Evolutionary conservation across 1,140 invertebrate species (phyloP).

Genomic region (Heliconius melpomene): DNA sequence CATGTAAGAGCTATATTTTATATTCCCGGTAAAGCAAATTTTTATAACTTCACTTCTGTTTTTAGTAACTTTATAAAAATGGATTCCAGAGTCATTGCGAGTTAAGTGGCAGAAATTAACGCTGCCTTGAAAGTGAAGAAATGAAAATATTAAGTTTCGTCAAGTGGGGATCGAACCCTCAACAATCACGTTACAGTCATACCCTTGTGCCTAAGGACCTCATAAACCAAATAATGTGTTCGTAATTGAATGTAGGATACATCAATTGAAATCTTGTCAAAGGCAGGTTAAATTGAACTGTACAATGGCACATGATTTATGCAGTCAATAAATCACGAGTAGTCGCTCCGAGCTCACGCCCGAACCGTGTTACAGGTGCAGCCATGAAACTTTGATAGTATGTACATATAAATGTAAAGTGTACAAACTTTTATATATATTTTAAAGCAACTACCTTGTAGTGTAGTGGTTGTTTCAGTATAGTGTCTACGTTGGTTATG

Average conservation of each 20-base stretch:
- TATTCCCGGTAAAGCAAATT: too few species aligned
- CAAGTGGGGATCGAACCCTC: too few species aligned
- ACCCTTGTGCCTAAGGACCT: too few species aligned
- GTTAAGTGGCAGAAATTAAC: too few species aligned
- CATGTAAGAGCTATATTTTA: too few species aligned
- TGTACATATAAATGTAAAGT: not conserved
- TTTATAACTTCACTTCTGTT: too few species aligned
- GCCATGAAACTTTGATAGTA: constrained; percentile 13
- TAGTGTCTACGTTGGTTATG: not conserved
- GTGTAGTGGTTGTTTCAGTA: not conserved
- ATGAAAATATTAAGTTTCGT: too few species aligned
- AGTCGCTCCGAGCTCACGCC: constrained; percentile 34
- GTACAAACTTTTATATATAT: not conserved
- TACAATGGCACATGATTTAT: constrained; percentile 36
- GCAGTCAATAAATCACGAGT: constrained; percentile 33
- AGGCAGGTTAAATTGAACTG: constrained; percentile 36
- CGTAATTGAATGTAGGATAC: constrained; percentile 23
- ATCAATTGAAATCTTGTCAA: constrained; percentile 34
- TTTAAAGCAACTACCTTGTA: not conserved
- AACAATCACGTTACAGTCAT: too few species aligned
- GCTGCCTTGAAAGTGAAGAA: too few species aligned
- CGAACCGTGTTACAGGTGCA: constrained; percentile 38
- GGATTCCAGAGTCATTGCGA: too few species aligned
- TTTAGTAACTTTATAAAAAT: too few species aligned
- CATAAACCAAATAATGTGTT: not conserved